Conservation (phyloP, 2,113 vertebrate genomes). For the Leptobrachium leishanense region DNA sequence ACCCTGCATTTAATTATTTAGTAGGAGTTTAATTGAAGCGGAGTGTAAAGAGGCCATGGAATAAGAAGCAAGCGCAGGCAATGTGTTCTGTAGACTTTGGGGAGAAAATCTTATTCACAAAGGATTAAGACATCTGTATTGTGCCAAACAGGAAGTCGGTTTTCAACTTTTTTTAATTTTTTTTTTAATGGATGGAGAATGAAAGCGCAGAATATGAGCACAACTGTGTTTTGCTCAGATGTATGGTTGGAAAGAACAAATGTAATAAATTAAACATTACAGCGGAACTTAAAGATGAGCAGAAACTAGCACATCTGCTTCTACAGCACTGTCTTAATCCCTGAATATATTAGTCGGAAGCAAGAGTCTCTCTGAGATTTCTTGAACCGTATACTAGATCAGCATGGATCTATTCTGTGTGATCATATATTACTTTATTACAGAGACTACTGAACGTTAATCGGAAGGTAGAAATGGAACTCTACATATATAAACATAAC, state of each 20-base stretch:
- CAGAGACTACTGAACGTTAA: too few relatives aligned
- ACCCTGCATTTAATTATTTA: conserved; percentile 72
- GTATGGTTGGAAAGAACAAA: conserved; percentile 65
- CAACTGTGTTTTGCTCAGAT: conserved; percentile 68
- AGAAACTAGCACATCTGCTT: conserved; percentile 65
- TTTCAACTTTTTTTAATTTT: conserved; percentile 53
- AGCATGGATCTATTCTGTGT: neutral
- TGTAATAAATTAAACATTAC: conserved; percentile 77
- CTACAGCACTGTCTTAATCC: conserved; percentile 64
- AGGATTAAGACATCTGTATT: conserved; percentile 54
- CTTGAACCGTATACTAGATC: conserved; percentile 35
- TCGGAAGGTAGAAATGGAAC: too few relatives aligned
- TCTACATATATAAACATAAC: too few relatives aligned
- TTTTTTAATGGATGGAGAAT: conserved; percentile 67
- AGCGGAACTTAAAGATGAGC: conserved; percentile 58
- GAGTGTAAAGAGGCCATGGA: conserved; percentile 60
- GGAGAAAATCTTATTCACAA: conserved; percentile 57
- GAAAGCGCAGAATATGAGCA: conserved; percentile 60
- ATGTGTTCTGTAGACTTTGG: conserved; percentile 47
- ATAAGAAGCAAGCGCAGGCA: conserved; percentile 48
- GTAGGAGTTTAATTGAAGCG: conserved; percentile 70
- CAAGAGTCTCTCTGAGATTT: conserved; percentile 54
- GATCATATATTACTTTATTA: too few relatives aligned
- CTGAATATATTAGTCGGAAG: conserved; percentile 68
- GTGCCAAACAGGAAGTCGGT: conserved; percentile 50